These are phyloP conservation scores for Eristalis intricaria DNA, from an alignment of 2,888 invertebrate species.

Conservation along the genomic window DNA sequence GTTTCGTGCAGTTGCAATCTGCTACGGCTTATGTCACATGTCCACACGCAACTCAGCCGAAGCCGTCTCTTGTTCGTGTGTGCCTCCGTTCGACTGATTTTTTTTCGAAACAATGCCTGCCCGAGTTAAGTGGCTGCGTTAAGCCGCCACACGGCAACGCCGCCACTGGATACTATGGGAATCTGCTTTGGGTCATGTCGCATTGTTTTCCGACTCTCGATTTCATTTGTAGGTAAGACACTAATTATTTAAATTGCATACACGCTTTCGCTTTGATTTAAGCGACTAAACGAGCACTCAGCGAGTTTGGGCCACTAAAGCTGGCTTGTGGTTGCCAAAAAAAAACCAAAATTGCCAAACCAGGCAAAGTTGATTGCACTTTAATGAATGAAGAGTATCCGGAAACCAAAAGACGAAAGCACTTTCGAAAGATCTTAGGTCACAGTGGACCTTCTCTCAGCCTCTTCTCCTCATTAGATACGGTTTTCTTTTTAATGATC, in stretches of 20 bases:
- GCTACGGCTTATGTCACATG: constrained; percentile 54
- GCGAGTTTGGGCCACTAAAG: not conserved
- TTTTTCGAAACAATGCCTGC: constrained; percentile 35
- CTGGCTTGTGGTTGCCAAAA: constrained; percentile 1
- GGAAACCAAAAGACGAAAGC: not conserved
- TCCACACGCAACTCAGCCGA: not conserved
- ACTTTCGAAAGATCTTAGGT: not conserved
- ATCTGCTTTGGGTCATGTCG: constrained; percentile 11
- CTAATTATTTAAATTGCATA: constrained; percentile 45
- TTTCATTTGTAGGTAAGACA: constrained; percentile 31
- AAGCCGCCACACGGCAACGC: not conserved
- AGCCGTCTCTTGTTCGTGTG: not conserved
- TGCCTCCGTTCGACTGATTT: not conserved
- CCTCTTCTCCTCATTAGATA: not conserved
- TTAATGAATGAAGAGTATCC: not conserved
- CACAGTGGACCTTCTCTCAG: not conserved
- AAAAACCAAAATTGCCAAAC: constrained; percentile 1
- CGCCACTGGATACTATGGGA: constrained; percentile 18
- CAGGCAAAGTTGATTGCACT: not conserved
- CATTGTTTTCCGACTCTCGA: constrained; percentile 17
- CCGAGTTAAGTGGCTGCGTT: constrained; percentile 52
- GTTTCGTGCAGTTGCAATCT: not conserved
- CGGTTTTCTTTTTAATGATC: not conserved
- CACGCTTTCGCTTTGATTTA: constrained; percentile 55
- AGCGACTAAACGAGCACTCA: constrained; percentile 12